Evolutionary conservation across 2,888 invertebrate species (phyloP), one percentile per base, ranked within the genome.

Genomic region (Mesopsocus fuscifrons): DNA sequence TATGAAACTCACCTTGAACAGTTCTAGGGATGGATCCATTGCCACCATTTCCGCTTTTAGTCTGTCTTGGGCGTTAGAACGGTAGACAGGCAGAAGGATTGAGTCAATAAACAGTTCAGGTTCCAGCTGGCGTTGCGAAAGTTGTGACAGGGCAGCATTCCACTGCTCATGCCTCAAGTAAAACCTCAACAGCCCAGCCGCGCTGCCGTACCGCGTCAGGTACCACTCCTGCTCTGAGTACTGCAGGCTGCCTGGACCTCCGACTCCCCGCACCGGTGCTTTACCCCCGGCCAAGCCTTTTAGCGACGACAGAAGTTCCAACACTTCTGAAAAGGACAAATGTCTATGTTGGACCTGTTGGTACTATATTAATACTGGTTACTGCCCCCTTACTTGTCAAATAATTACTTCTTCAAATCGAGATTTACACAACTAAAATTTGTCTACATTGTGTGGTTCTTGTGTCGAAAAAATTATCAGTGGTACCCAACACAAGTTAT

Each of bases 141-240:
- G 41, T 17, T 42, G 22, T 17, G 23, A 34, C 21, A 47, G 41
- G 18, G 43, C 45, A 13, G 83, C 80, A 42, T 77, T 74, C 4
- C 38, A 62, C 49, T 76, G 74, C 11, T 75, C 72, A 50, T 84
- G 77, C 45, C 74, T 74, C 51, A 84, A 67, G 50, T 77, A 76
- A 56, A 88, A 89, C 45, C 73, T 71, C 42, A 88, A 67, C 43
- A 82, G 70, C 8, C 77, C 75, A 1, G 70, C 63, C 53, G 77
- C 76, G 2, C 77, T 78, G 1, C 87, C 89, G 54, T 88, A 91
- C 46, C 72, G 76, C 2, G 70, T 67, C 2, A 91, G 63, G 59
- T 91, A 92, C 57, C 77, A 83, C 2, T 84, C 59, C 52, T 83
- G 84, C 61, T 91, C 89, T 46, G 77, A 72, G 52, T 77, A 77